Percentiles rank a stretch among this genome's conserved stretches.
Conservation (phyloP, 1,140 invertebrate genomes). For the Eueides isabella region DNA sequence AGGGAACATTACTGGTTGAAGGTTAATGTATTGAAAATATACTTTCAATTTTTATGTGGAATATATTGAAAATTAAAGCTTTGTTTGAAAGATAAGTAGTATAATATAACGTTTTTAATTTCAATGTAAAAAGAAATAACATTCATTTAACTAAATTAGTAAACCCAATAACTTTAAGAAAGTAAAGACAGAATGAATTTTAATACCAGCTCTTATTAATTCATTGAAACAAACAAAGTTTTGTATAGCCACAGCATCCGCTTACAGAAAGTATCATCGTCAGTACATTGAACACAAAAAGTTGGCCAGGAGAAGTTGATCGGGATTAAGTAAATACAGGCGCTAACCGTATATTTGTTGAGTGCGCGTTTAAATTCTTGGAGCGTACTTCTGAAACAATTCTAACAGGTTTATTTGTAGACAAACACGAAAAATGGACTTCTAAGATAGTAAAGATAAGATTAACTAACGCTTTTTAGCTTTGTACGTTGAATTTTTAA, state of each 20-base stretch:
- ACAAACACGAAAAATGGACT: constrained; percentile 5
- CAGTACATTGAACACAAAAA: constrained; percentile 5
- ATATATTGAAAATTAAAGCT: neutral
- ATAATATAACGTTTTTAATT: neutral
- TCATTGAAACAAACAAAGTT: neutral
- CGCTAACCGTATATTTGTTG: constrained; percentile 6
- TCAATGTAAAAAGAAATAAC: neutral
- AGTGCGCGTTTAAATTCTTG: constrained; percentile 22
- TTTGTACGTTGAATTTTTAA: no score
- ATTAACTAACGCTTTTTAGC: neutral
- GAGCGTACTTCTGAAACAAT: constrained; percentile 15
- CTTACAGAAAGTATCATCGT: neutral
- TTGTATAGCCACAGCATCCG: neutral
- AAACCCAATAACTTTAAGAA: neutral
- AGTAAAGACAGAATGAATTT: neutral
- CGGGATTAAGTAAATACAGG: constrained; percentile 28
- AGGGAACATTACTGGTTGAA: neutral
- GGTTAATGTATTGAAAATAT: neutral
- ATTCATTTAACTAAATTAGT: no score
- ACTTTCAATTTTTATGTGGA: neutral
- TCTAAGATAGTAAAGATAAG: neutral
- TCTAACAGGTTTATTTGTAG: constrained; percentile 13
- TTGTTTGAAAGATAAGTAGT: neutral
- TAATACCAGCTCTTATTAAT: constrained; percentile 1
- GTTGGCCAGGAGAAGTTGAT: constrained; percentile 20